Evolutionary conservation across 2,113 vertebrate species (phyloP).

Genomic region (Amphiprion ocellaris): DNA sequence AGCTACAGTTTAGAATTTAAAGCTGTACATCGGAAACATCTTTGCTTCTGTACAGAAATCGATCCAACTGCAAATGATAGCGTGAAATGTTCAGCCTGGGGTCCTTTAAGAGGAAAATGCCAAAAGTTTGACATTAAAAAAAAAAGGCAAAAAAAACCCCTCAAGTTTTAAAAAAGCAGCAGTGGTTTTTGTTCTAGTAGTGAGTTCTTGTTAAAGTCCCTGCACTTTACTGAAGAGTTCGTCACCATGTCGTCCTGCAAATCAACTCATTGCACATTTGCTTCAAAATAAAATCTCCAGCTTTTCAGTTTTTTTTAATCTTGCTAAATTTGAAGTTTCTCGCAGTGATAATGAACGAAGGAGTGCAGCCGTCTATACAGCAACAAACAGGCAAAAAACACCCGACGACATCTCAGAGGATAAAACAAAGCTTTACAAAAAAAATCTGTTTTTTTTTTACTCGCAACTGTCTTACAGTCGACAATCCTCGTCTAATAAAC

Average conservation of each 20-base stretch:
- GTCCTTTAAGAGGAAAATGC: not conserved
- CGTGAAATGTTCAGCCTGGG: slow-evolving; percentile 6
- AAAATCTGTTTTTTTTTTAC: slow-evolving; percentile 1
- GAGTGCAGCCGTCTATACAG: slow-evolving; percentile 43
- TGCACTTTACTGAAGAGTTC: slow-evolving; percentile 55
- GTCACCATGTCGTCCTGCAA: slow-evolving; percentile 26
- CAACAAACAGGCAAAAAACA: slow-evolving; percentile 51
- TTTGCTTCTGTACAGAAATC: slow-evolving; percentile 25
- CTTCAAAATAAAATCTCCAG: slow-evolving; percentile 67
- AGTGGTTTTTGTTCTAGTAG: slow-evolving; percentile 59
- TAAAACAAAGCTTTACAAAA: slow-evolving; percentile 46
- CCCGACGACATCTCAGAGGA: slow-evolving; percentile 35
- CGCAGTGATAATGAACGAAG: slow-evolving; percentile 33
- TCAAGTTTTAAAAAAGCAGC: slow-evolving; percentile 59
- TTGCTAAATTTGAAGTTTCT: slow-evolving; percentile 14
- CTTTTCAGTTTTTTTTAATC: slow-evolving; percentile 5
- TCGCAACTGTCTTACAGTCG: slow-evolving; percentile 21
- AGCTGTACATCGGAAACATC: slow-evolving; percentile 36
- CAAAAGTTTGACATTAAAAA: slow-evolving; percentile 11
- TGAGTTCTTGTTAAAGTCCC: slow-evolving; percentile 57
- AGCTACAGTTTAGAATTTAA: slow-evolving; percentile 53
- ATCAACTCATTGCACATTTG: slow-evolving; percentile 72
- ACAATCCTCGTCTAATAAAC: slow-evolving; percentile 9
- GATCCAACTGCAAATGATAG: slow-evolving; percentile 36
- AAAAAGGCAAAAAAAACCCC: slow-evolving; percentile 47